These are phyloP conservation scores for Lithophane socia DNA, from an alignment of 2,888 invertebrate species.

Conservation along the genomic window DNA sequence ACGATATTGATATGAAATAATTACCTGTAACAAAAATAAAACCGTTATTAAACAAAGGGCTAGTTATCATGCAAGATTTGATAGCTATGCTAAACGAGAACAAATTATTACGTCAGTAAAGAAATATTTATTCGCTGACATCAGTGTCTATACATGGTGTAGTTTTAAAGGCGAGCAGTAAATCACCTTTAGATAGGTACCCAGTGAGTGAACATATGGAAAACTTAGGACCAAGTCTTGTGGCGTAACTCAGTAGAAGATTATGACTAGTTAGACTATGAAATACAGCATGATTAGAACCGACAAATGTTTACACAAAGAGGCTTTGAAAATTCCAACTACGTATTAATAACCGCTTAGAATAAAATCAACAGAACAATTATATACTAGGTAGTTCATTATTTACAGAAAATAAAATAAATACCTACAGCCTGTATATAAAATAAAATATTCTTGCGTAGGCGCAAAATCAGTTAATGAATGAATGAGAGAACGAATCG, in stretches of 20 bases:
- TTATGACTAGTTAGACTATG: not conserved
- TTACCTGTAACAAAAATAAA: conserved; percentile 61
- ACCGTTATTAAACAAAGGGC: conserved; percentile 22
- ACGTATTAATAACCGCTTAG: not conserved
- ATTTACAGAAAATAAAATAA: conserved; percentile 30
- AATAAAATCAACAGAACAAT: conserved; percentile 6
- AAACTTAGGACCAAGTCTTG: not conserved
- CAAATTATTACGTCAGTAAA: conserved; percentile 67
- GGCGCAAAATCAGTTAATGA: conserved; percentile 67
- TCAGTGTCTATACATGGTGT: conserved; percentile 63
- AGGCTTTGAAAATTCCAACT: not conserved
- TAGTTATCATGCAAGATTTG: conserved; percentile 40
- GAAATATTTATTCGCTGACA: conserved; percentile 73
- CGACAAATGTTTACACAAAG: not conserved
- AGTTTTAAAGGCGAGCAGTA: conserved; percentile 12
- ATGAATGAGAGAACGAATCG: conserved; percentile 55
- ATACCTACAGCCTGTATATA: conserved; percentile 45
- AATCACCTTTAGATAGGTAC: not conserved
- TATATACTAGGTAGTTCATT: conserved; percentile 12
- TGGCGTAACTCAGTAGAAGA: not conserved
- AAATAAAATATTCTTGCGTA: conserved; percentile 59
- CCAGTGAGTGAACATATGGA: not conserved
- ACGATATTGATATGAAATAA: not conserved
- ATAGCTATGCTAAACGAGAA: conserved; percentile 56
- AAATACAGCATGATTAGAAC: not conserved